Conservation (phyloP, 1,140 invertebrate genomes). For the Antheraea mylitta region DNA sequence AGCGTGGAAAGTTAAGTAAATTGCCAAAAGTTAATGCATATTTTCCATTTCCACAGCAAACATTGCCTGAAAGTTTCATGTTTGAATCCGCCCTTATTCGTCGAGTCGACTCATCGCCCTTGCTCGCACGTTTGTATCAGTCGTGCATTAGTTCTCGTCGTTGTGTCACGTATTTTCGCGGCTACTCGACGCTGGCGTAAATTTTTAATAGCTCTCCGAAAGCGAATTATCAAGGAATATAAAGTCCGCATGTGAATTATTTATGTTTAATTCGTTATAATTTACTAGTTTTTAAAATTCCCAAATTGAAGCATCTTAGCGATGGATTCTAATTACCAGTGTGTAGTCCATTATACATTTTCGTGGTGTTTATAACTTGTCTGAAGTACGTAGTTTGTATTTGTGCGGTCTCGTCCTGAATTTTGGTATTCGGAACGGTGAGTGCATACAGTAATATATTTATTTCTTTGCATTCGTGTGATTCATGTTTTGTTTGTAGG, state of each 20-base stretch:
- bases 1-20: not conserved
- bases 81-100: constrained; percentile 8
- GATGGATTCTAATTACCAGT: not conserved
- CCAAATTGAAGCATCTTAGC: not conserved
- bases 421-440: constrained; percentile 51
- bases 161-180: not conserved
- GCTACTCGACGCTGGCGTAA: constrained; percentile 24
- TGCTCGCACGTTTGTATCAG: not conserved
- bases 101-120: not conserved
- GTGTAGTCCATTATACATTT: constrained; percentile 9
- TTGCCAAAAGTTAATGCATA: not conserved
- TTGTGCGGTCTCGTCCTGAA: constrained; percentile 42
- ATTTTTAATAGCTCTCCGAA: constrained; percentile 57
- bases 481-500: too few relatives aligned
- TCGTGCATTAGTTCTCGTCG: not conserved
- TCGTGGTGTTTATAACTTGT: constrained; percentile 42
- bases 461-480: not conserved
- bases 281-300: not conserved
- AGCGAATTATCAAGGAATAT: constrained; percentile 12
- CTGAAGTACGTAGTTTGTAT: constrained; percentile 46
- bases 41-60: constrained; percentile 1
- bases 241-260: constrained; percentile 3
- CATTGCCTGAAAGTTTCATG: not conserved
- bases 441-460: constrained; percentile 19
- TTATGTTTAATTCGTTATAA: not conserved